Evolutionary conservation across 2,797 vertebrate genomes (phyloP).

Genomic region (Pagetopsis macropterus): DNA sequence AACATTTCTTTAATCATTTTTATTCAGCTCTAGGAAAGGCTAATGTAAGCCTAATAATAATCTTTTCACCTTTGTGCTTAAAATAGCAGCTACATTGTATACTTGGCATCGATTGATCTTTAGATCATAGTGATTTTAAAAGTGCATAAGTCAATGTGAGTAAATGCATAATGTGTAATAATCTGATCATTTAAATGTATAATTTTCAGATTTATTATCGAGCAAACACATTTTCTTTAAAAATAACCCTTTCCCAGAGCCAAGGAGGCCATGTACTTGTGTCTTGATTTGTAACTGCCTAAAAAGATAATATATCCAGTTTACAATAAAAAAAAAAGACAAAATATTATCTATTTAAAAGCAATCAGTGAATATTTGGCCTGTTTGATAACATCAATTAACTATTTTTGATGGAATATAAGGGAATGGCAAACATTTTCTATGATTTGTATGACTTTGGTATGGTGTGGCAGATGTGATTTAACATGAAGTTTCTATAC

Average conservation of each 20-base stretch:
- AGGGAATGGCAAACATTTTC: slow-evolving; percentile 1
- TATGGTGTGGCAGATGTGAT: slow-evolving; percentile 3
- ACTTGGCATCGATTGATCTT: slow-evolving; percentile 11
- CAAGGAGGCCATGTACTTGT: not conserved
- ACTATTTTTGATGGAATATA: no score
- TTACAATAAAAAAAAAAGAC: not conserved
- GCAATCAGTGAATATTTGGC: not conserved
- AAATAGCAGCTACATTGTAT: slow-evolving; percentile 19
- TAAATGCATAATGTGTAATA: slow-evolving; percentile 15
- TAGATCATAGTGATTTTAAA: not conserved
- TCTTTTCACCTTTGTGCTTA: not conserved
- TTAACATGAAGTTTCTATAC: slow-evolving; percentile 1
- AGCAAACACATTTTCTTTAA: not conserved
- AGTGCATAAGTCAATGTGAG: not conserved
- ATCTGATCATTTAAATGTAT: not conserved
- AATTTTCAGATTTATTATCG: not conserved
- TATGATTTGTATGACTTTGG: not conserved
- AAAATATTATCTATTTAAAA: not conserved
- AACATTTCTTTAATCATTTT: slow-evolving; percentile 11
- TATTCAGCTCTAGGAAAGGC: not conserved
- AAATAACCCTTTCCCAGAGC: no score
- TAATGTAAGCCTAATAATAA: slow-evolving; percentile 7
- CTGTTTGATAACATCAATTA: no score
- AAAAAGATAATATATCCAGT: not conserved
- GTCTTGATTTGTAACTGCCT: not conserved